A percentile compares a stretch with the other conserved stretches of the same genome.
Evolutionary conservation across 2,113 vertebrate genomes (phyloP).

Genomic region (Laticauda laticaudata): DNA sequence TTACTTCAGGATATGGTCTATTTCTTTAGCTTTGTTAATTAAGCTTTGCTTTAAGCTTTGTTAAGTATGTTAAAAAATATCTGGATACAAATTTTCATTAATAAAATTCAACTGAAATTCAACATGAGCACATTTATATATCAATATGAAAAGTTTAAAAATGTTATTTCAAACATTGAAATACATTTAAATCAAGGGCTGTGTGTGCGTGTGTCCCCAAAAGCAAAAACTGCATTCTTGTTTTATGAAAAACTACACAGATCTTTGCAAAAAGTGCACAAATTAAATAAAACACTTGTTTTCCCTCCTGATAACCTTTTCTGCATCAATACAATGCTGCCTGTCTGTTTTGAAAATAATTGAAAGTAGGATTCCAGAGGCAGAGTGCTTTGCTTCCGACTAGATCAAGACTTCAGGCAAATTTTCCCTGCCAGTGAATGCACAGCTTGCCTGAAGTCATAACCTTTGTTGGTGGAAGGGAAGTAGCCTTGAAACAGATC

Average conservation of each 20-base stretch:
- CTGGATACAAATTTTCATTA: slow-evolving; percentile 14
- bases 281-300: slow-evolving; percentile 6
- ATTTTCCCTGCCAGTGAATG: slow-evolving; percentile 56
- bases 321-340: slow-evolving; percentile 53
- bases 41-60: too few relatives aligned
- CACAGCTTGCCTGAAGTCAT: slow-evolving; percentile 74
- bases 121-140: background rate
- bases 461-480: slow-evolving; percentile 71
- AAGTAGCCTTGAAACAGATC: slow-evolving; percentile 78
- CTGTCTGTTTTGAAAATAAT: slow-evolving; percentile 61
- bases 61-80: background rate
- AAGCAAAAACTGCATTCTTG: background rate
- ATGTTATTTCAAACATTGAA: background rate
- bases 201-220: background rate
- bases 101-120: slow-evolving; percentile 38
- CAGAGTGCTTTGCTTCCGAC: slow-evolving; percentile 69
- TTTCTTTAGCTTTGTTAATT: background rate
- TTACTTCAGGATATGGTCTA: slow-evolving; percentile 37
- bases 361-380: slow-evolving; percentile 67
- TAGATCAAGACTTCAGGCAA: slow-evolving; percentile 71
- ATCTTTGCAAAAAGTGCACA: background rate
- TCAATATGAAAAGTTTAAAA: background rate
- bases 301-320: slow-evolving; percentile 54
- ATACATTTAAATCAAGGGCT: background rate
- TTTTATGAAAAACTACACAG: background rate